Conservation (phyloP, 2,888 invertebrate genomes). For the Trichopria drosophilae region DNA sequence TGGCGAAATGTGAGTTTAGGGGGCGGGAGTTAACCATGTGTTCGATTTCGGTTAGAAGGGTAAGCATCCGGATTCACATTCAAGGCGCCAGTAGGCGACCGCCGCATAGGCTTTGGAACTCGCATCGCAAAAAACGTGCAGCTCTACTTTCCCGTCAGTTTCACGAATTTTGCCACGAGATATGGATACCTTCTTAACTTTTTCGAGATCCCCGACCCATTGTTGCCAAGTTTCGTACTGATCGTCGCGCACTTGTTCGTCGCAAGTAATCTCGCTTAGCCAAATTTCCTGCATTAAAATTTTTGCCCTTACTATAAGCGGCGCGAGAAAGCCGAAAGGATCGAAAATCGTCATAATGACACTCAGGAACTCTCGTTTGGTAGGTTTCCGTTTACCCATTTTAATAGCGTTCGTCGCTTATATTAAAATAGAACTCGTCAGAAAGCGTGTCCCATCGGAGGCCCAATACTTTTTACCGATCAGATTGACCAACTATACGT, state of each 20-base stretch:
- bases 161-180: constrained; percentile 33
- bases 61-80: too few relatives aligned
- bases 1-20: too few relatives aligned
- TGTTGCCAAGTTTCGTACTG: constrained; percentile 20
- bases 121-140: constrained; percentile 29
- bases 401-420: too few relatives aligned
- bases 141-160: constrained; percentile 20
- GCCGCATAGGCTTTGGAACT: constrained; percentile 25
- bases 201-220: constrained; percentile 30
- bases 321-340: constrained; percentile 37
- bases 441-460: too few relatives aligned
- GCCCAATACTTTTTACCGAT: too few relatives aligned
- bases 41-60: too few relatives aligned
- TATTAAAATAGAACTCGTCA: too few relatives aligned
- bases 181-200: constrained; percentile 5
- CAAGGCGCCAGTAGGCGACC: constrained; percentile 14
- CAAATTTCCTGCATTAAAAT: constrained; percentile 36
- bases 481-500: too few relatives aligned
- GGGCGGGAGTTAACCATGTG: too few relatives aligned
- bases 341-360: constrained; percentile 40
- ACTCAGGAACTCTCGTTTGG: constrained; percentile 32
- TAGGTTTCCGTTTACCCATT: constrained; percentile 27
- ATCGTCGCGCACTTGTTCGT: constrained; percentile 21
- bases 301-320: constrained; percentile 32
- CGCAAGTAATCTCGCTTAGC: constrained; percentile 28